Evolutionary conservation across 2,113 vertebrate genomes (phyloP), one percentile per base, ranked within the genome.

Genomic region (Lagopus leucura): DNA sequence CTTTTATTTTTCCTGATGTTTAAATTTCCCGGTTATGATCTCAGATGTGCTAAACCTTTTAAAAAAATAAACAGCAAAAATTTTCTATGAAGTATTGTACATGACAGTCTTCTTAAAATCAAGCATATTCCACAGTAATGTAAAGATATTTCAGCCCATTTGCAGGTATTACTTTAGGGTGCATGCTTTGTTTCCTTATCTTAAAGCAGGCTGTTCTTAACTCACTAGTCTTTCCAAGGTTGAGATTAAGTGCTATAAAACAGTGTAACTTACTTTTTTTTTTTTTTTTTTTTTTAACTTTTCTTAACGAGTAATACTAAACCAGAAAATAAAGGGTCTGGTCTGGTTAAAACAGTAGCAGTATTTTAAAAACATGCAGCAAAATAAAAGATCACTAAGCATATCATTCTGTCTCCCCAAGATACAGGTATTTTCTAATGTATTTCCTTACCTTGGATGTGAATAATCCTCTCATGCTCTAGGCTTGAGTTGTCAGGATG

Each of bases 401-500:
- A 86, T 50, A 80, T 80, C 82, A 75, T 81, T 82, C 70, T 89
- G 61, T 72, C 78, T 96, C 50, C 43, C 61, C 52, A 74, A 87
- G 75, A 61, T n/a, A 88, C 6, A 64, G 60, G 10, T 25, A 88
- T 87, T 94, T 92, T 84, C 65, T 77, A 48, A 67, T 5, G 5
- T 58, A 50, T 89, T 97, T 96, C 96, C 99, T 98, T 99, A 99
- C 99, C 99, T 98, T 97, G 98, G 91, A 99, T 73, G 79, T 99
- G 99, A 97, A 99, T 98, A 92, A 98, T 99, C 95, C 98, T 98
- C 85, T 98, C 98, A 92, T 97, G 96, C 72, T 97, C 98, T 96
- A 98, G 95, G 88, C 97, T 98, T 87, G 97, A 98, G 65, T 97
- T 98, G 89, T 93, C 81, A 88, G 98, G 97, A 74, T 97, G 97